Conservation (phyloP, 2,113 vertebrate genomes). For the Phasianus colchicus region DNA sequence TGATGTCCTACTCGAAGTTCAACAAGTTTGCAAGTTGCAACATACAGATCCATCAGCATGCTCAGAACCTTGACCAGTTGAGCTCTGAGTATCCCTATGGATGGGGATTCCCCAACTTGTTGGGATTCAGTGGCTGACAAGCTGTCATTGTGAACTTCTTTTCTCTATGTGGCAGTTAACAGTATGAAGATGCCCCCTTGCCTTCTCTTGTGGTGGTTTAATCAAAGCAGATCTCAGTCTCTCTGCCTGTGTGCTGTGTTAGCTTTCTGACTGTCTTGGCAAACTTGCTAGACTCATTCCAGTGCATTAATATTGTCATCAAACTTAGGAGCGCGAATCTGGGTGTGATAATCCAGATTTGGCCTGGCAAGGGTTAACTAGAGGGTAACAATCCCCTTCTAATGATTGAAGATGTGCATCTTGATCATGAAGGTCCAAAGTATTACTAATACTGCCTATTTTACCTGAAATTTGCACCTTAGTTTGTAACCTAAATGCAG, state of each 20-base stretch:
- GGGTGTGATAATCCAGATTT: not conserved
- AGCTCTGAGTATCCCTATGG: not conserved
- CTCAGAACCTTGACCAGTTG: not conserved
- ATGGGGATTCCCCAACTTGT: not conserved
- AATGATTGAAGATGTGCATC: not conserved
- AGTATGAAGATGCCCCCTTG: not conserved
- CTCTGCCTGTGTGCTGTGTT: accelerated
- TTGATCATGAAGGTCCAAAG: not conserved
- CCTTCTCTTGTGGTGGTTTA: not conserved
- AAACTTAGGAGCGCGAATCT: not conserved
- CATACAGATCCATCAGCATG: not conserved
- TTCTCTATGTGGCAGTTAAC: not conserved
- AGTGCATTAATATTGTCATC: not conserved
- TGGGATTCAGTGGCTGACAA: not conserved
- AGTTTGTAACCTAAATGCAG: not conserved
- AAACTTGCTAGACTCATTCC: not conserved
- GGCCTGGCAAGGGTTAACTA: not conserved
- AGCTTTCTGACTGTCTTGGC: not conserved
- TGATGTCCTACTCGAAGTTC: no score
- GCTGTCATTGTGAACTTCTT: not conserved
- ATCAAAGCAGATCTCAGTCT: not conserved
- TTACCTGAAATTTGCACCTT: not conserved
- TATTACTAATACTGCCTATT: not conserved
- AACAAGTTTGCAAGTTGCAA: not conserved
- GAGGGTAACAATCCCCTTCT: not conserved